Percentiles rank a stretch among this genome's conserved stretches.
phyloP scores from a whole-genome alignment of 2,113 vertebrate genomes.

The Cepphus grylle region DNA sequence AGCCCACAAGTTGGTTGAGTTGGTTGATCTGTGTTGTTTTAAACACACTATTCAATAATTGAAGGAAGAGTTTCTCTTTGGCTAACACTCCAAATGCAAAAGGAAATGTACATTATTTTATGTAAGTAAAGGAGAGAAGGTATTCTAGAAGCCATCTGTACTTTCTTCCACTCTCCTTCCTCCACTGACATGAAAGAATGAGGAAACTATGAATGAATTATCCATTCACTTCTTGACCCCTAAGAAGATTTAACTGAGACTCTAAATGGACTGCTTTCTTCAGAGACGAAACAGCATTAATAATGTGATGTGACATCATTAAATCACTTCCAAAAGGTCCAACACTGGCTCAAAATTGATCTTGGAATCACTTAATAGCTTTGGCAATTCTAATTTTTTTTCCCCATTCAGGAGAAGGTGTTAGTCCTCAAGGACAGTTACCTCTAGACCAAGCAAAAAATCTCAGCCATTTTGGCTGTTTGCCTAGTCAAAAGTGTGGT shows the following conservation, averaged over 20 bases:
- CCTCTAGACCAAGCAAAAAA: neutral
- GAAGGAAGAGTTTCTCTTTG: neutral
- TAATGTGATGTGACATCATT: neutral
- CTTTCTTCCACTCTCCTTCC: neutral
- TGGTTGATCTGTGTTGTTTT: neutral
- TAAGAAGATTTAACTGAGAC: neutral
- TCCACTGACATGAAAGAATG: neutral
- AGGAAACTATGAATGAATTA: neutral
- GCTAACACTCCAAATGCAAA: neutral
- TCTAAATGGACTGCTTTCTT: neutral
- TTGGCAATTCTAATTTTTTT: neutral
- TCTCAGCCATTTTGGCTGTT: constrained; percentile 30
- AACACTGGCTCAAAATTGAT: neutral
- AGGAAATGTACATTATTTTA: neutral
- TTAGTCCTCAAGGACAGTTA: neutral
- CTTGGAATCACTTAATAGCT: neutral
- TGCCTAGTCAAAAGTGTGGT: constrained; percentile 9
- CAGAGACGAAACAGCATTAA: neutral
- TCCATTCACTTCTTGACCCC: neutral
- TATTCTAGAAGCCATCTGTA: neutral
- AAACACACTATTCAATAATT: neutral
- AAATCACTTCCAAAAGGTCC: neutral
- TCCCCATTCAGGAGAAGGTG: neutral
- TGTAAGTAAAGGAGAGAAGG: neutral
- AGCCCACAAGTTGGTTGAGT: neutral